phyloP scores from a whole-genome alignment of 2,113 vertebrate genomes.

The Siphamia tubifer region DNA sequence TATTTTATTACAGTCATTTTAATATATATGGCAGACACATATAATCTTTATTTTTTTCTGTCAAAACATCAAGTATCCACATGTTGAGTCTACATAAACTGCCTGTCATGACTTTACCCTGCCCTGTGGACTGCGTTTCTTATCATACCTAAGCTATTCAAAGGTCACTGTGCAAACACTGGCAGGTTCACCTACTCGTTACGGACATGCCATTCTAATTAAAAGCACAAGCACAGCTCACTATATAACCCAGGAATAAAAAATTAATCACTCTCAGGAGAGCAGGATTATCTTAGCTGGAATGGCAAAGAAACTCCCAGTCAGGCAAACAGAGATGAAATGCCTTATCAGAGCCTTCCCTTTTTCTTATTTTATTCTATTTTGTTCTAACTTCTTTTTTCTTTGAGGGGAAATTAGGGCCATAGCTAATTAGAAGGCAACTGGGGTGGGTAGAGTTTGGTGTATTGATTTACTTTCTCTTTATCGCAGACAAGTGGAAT shows the following conservation, averaged over 20 bases:
- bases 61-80: neutral
- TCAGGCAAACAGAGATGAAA: conserved; percentile 59
- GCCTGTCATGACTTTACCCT: conserved; percentile 6
- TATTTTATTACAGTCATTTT: too few species aligned
- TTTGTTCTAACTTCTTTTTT: conserved; percentile 36
- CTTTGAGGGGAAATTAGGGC: conserved; percentile 51
- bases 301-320: conserved; percentile 57
- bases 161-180: conserved; percentile 60
- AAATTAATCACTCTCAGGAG: conserved; percentile 69
- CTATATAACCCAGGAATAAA: conserved; percentile 61
- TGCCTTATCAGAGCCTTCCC: conserved; percentile 11
- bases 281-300: conserved; percentile 54
- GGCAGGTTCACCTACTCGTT: conserved; percentile 50
- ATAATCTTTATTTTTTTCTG: neutral
- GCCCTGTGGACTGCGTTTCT: conserved; percentile 33
- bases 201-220: conserved; percentile 70
- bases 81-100: neutral
- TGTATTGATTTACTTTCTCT: conserved; percentile 58
- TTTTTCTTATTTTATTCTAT: neutral
- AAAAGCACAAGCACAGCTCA: conserved; percentile 60
- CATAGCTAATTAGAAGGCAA: conserved; percentile 71
- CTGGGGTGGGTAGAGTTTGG: conserved; percentile 27
- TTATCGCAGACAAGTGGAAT: conserved; percentile 41
- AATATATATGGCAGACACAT: neutral
- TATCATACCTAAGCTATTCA: conserved; percentile 53